phyloP scores from a whole-genome alignment of 2,888 invertebrate species.

The Pegoplata infirma region DNA sequence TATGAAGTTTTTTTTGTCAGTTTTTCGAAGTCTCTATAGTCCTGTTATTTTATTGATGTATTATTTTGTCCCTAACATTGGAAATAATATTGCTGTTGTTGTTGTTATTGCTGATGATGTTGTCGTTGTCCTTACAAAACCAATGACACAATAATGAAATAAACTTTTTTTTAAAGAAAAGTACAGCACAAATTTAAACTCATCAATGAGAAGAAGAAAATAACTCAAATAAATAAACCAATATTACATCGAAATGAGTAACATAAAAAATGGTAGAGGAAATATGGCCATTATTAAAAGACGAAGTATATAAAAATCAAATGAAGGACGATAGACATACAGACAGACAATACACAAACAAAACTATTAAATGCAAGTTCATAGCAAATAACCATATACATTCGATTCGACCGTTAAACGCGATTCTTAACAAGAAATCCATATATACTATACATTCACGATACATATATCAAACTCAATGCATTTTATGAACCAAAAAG shows the following conservation, averaged over 20 bases:
- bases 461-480: not conserved
- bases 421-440: not conserved
- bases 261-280: not conserved
- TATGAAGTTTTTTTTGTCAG: constrained; percentile 7
- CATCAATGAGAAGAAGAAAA: not conserved
- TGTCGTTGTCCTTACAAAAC: constrained; percentile 37
- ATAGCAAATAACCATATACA: not conserved
- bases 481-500: not conserved
- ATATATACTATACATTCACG: not conserved
- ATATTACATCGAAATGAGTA: constrained; percentile 36
- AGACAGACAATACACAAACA: not conserved
- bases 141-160: constrained; percentile 56
- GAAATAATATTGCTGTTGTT: too few species aligned
- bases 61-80: constrained; percentile 39
- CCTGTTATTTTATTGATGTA: constrained; percentile 55
- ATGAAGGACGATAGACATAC: not conserved
- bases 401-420: constrained; percentile 2
- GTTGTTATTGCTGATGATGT: constrained; percentile 3
- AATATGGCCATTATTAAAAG: constrained; percentile 21
- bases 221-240: too few species aligned
- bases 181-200: not conserved
- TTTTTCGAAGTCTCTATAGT: constrained; percentile 35
- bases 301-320: constrained; percentile 1
- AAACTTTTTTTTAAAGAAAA: constrained; percentile 24
- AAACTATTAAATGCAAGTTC: constrained; percentile 40